Base-by-base conservation (phyloP, 2,113 vertebrate species). In the Actenoides hombroni region DNA sequence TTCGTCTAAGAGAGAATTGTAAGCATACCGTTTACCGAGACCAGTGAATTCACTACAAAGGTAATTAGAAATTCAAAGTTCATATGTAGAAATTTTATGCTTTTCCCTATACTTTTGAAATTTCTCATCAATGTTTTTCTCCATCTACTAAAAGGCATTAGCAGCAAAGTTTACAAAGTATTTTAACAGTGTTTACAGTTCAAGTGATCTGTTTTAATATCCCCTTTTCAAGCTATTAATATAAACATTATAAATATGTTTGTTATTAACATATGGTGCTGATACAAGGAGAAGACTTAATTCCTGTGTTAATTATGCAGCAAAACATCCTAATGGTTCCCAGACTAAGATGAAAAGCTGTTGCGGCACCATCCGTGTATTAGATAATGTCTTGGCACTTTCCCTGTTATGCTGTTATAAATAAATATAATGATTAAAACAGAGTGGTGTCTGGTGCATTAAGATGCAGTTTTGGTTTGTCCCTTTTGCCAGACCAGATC, bases 381-480 rank as follows among this genome's bases (percentile, higher is more conserved):
- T 98, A 98, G 97, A 97, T 98, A 97, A 98, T 97, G 97, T 97
- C 97, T 98, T 98, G 97, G 97, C 97, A 98, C 90, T 68, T 95
- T 96, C 92, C 71, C 94, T 57, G 71, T 78, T 97, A 74, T 90
- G 84, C 92, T 97, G 51, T 97, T 95, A 97, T 97, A 98, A 98
- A 97, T 97, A 98, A 98, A 98, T 94, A 94, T 39, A 94, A 89
- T 76, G 60, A 97, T 95, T 96, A 91, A 95, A 95, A 40, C 69
- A 92, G 39, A 71, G 23, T 95, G 65, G 71, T 87, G 64, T 91
- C 90, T 97, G 92, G 68, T 83, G 89, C 61, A 73, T 95, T 82
- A 95, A 85, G 26, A 92, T 44, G 40, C 16, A 13, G 24, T 86
- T 54, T 74, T 42, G 53, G 10, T 78, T 87, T 77, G 61, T 60